Evolutionary conservation across 2,888 invertebrate species (phyloP).

Genomic region (Spilarctia lutea): DNA sequence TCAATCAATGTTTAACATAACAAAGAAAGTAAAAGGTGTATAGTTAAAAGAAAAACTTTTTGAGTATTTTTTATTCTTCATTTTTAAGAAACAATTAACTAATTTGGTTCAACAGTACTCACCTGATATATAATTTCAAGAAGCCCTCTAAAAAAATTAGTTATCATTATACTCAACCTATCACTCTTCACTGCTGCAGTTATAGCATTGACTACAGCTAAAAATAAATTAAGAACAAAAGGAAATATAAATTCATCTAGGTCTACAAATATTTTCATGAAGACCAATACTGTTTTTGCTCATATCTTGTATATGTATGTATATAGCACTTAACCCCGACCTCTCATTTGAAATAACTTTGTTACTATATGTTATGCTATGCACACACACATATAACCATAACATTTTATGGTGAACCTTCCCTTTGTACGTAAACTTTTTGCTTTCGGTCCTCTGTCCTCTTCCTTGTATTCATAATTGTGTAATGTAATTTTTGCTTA

Average conservation of each 20-base stretch:
- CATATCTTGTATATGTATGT: not conserved
- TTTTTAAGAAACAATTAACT: too few species aligned
- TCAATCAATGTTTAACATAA: too few species aligned
- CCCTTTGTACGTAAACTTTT: conserved; percentile 1
- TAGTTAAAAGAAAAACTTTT: too few species aligned
- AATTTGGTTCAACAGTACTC: too few species aligned
- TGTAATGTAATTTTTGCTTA: too few species aligned
- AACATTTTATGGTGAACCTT: conserved; percentile 5
- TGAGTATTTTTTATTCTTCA: too few species aligned
- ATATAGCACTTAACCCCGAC: not conserved
- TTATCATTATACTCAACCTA: too few species aligned
- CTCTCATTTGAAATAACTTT: not conserved
- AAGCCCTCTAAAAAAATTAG: too few species aligned
- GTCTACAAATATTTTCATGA: not conserved
- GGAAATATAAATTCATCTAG: not conserved
- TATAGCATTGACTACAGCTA: not conserved
- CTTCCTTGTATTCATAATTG: not conserved
- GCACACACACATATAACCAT: conserved; percentile 1
- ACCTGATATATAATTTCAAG: too few species aligned
- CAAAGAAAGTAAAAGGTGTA: too few species aligned
- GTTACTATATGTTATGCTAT: conserved; percentile 1
- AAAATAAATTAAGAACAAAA: not conserved
- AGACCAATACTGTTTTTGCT: not conserved
- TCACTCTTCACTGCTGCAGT: too few species aligned
- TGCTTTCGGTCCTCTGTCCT: not conserved